phyloP scores from a whole-genome alignment of 2,888 invertebrate genomes.

The Argyresthia albistria region DNA sequence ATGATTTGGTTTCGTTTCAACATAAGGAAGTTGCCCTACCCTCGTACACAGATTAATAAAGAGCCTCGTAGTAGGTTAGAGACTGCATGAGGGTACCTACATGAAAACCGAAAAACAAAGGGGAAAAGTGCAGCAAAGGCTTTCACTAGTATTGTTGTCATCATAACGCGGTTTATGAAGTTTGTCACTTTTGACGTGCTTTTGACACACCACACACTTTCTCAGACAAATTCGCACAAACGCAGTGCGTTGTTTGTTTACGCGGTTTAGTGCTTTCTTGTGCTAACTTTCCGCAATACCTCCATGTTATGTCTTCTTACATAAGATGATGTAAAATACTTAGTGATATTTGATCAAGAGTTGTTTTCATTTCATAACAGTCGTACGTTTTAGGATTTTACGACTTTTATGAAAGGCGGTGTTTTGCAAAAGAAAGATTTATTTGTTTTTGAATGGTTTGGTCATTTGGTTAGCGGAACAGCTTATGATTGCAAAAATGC shows the following conservation, averaged over 20 bases:
- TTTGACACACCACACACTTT: too few relatives aligned
- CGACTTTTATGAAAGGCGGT: too few relatives aligned
- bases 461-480: neutral
- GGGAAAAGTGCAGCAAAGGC: constrained; percentile 1
- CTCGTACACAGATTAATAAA: too few relatives aligned
- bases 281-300: constrained; percentile 22
- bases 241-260: constrained; percentile 25
- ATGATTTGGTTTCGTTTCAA: too few relatives aligned
- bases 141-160: constrained; percentile 31
- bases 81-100: too few relatives aligned
- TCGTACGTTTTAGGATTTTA: too few relatives aligned
- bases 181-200: constrained; percentile 8
- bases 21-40: too few relatives aligned
- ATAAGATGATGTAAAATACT: constrained; percentile 19
- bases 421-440: neutral
- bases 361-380: too few relatives aligned
- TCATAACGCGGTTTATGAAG: constrained; percentile 15
- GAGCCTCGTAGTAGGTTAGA: too few relatives aligned
- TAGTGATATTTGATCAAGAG: constrained; percentile 21
- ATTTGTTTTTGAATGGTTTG: neutral
- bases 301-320: constrained; percentile 13
- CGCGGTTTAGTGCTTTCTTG: constrained; percentile 12
- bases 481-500: too few relatives aligned
- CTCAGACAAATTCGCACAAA: constrained; percentile 28
- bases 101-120: too few relatives aligned